Base-by-base conservation (phyloP, 2,797 vertebrate species). In the Oryzias dopingdopingensis region DNA sequence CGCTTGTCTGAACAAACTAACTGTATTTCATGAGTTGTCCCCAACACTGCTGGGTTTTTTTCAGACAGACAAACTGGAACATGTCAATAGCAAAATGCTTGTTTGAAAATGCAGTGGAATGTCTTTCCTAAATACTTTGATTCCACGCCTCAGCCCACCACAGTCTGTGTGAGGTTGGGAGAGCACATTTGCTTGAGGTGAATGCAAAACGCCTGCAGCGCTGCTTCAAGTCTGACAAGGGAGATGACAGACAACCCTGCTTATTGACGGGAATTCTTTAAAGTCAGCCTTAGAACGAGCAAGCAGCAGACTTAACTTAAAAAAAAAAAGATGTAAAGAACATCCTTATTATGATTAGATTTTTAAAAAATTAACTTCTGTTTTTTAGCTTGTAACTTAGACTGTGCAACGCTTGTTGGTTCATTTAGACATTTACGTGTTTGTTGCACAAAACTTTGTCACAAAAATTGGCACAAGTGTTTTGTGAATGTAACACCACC, bases 61-160 rank as follows among this genome's bases (percentile, higher is more conserved):
- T 49, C 0, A 47, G 29, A 44, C 56, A 69, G 69, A 41, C 69
- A 67, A 64, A 70, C 23, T 43, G 22, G 26, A 40, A 43, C 75
- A 64, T 67, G 61, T 66, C 51, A 57, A 2, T 42, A 16, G 45
- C 55, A 42, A 63, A 62, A 44, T 5, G 6, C 59, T 59, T 70
- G 10, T 82, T 84, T 80, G 24, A 2, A 49, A 77, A 80, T 45
- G n/a, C 47, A 56, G 2, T 67, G 61, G 65, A 73, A 83, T 86
- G 59, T n/a, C 12, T 70, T 49, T 49, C 12, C 47, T 49, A n/a
- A 32, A 32, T 20, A 52, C 52, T 57, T 4, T 37, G 2, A 46
- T 58, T 62, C 20, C 32, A 10, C 60, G 17, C 42, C 63, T 45
- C 37, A 44, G 32, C 17, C n/a, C 32, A 43, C 15, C 56, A 40